Evolutionary conservation across 2,113 vertebrate species (phyloP), one percentile per base, ranked within the genome.

Genomic region (Chaetodon trifascialis): DNA sequence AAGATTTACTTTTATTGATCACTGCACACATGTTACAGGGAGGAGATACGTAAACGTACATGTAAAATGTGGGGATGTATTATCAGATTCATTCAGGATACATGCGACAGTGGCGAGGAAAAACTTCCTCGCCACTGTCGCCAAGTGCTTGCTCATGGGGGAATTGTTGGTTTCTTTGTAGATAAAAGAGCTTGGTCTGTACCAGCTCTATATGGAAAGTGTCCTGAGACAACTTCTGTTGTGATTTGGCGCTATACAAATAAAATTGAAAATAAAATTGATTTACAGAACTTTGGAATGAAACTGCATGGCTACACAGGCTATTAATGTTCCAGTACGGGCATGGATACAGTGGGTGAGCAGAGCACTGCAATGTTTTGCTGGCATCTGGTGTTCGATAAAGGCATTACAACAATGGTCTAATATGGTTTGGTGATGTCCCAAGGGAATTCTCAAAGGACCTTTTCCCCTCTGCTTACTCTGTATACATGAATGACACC

Each of bases 301-400:
- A 71, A 54, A 15, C 36, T 21, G 38, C 59, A 63, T 51, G 21
- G 17, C 23, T 1, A 75, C 34, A 62, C 34, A 62, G 17, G 16
- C 0, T 17, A 0, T 54, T 2, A 3, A 1, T 44, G 17, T 44
- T 19, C 5, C 34, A 21, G 23, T 55, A 4, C 36, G 42, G 68
- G 15, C 21, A 6, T 70, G 15, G 9, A 42, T 38, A 4, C 11
- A 17, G 8, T 11, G 7, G 4, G 2, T 23, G 11, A 55, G 34
- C 34, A 15, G 4, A 52, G 40, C 23, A n/a, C 5, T 65, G 21
- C 11, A n/a, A 3, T 36, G 5, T 47, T 21, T 8, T 82, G 16
- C 78, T 91, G 89, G 42, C 92, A 71, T 70, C 90, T 93, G 54
- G 55, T 90, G 93, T 23, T 76, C 6, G 0, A 51, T 0, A 7